Evolutionary conservation across 1,140 invertebrate genomes (phyloP), one percentile per base, ranked within the genome.

Genomic region (Andricus grossulariae): DNA sequence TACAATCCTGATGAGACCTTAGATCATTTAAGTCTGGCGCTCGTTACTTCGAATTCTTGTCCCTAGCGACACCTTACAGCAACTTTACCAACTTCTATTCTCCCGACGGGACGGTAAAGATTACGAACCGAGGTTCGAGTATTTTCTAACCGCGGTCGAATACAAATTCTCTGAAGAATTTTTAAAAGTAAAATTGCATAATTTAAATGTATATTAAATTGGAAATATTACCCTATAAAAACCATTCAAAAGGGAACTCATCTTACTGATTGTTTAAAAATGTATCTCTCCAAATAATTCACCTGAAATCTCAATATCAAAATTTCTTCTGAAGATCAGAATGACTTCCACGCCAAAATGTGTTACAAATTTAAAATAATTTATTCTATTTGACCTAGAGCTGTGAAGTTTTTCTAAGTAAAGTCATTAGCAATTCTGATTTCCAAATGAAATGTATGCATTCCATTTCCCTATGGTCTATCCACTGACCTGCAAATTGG

Each of bases 401-500:
- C 45, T 16, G 10, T 8, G 5, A 39, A 32, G 6, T 66, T 39
- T 16, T 39, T 45, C 2, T 15, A 55, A 55, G 12, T 12, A 66
- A 66, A 66, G 15, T 16, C 4, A 39, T 66, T 66, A 16, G 25
- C 60, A 66, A 66, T 66, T 66, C 16, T 32, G 16, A 45, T 66
- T 16, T 66, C 6, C 25, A 7, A 32, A n/a, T 66, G 12, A 39
- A 66, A 66, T 66, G 7, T 25, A 66, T 39, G 60, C 60, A 66
- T 45, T 66, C n/a, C 45, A 66, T 66, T 66, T 5, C 15, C 39
- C 39, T 45, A 83, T 83, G 39, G 39, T 10, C 21, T 32, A 66
- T 66, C 32, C 60, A 66, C 60, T 85, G 74, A 89, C 90, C 87
- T 91, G 83, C 84, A 86, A 87, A 91, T 91, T 73, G 89, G 88